These are phyloP conservation scores for Tethya wilhelma DNA, from an alignment of 37 sponge, comb jelly and placozoan genomes.

Conservation along the genomic window DNA sequence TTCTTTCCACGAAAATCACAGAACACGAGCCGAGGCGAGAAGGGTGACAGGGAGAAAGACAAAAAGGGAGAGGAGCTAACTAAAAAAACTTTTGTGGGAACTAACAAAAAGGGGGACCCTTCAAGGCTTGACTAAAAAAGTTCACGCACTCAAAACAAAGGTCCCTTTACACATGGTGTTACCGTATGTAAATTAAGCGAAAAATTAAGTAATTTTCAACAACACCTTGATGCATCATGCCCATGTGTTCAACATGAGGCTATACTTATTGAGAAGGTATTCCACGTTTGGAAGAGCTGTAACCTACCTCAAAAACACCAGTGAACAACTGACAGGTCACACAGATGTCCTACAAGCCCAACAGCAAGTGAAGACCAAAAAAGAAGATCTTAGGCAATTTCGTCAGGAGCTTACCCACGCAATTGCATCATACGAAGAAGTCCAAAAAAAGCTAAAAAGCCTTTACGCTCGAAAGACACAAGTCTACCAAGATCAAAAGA, in stretches of 20 bases:
- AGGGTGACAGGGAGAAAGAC: too few species aligned
- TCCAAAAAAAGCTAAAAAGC: constrained; percentile 3
- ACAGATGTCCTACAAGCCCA: constrained; percentile 15
- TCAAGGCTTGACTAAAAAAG: too few species aligned
- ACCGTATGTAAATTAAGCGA: too few species aligned
- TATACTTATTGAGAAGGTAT: background rate
- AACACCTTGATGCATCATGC: background rate
- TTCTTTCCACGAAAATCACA: too few species aligned
- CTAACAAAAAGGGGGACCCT: too few species aligned
- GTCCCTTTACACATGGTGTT: too few species aligned
- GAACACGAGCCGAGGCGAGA: too few species aligned
- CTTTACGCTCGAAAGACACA: constrained; percentile 26
- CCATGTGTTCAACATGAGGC: background rate
- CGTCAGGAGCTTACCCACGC: constrained; percentile 1
- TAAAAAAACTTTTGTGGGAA: too few species aligned
- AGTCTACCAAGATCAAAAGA: constrained; percentile 16
- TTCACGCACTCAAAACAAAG: too few species aligned
- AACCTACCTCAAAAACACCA: background rate
- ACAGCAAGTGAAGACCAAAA: background rate
- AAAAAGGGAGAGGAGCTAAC: too few species aligned
- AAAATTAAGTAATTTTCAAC: too few species aligned
- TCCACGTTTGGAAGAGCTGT: background rate
- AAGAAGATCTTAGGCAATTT: constrained; percentile 5
- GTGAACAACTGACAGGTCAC: constrained; percentile 22
- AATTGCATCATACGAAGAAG: background rate